These are phyloP conservation scores for Nerophis lumbriciformis DNA, from an alignment of 2,113 vertebrate species.

Conservation along the genomic window DNA sequence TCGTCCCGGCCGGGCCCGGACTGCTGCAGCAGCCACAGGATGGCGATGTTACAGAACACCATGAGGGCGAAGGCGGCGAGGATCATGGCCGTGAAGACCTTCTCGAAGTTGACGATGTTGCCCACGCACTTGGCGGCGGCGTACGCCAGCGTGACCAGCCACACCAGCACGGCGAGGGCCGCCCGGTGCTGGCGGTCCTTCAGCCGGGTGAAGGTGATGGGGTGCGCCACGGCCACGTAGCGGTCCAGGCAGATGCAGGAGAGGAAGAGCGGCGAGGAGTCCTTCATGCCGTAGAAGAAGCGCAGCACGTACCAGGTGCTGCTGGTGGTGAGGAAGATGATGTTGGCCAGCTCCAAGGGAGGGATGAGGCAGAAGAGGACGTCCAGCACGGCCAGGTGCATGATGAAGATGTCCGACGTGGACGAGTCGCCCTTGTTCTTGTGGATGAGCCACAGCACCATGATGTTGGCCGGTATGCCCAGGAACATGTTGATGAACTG, in stretches of 20 bases:
- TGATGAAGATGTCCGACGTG: slow-evolving; percentile 71
- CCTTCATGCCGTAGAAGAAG: slow-evolving; percentile 72
- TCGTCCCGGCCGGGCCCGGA: slow-evolving; percentile 60
- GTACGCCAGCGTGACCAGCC: slow-evolving; percentile 64
- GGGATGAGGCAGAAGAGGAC: slow-evolving; percentile 66
- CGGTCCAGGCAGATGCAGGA: slow-evolving; percentile 74
- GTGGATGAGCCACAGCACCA: slow-evolving; percentile 70
- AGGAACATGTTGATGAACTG: slow-evolving; percentile 75
- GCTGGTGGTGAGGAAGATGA: slow-evolving; percentile 54
- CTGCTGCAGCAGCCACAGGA: slow-evolving; percentile 59
- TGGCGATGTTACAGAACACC: slow-evolving; percentile 69
- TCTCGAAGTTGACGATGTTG: slow-evolving; percentile 53
- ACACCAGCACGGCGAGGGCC: slow-evolving; percentile 38
- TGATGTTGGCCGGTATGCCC: slow-evolving; percentile 71
- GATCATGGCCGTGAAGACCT: slow-evolving; percentile 68
- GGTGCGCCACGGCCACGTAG: slow-evolving; percentile 71
- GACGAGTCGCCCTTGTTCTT: slow-evolving; percentile 65
- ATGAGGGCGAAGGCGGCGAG: slow-evolving; percentile 62
- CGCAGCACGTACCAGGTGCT: slow-evolving; percentile 63
- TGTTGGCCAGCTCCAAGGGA: slow-evolving; percentile 62
- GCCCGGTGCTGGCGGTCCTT: slow-evolving; percentile 60
- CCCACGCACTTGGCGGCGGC: slow-evolving; percentile 51
- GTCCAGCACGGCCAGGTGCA: slow-evolving; percentile 66
- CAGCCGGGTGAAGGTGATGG: slow-evolving; percentile 65
- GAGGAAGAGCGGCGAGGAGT: slow-evolving; percentile 68